Evolutionary conservation across 2,888 invertebrate genomes (phyloP).

Genomic region (Hipparchia sbordonii): DNA sequence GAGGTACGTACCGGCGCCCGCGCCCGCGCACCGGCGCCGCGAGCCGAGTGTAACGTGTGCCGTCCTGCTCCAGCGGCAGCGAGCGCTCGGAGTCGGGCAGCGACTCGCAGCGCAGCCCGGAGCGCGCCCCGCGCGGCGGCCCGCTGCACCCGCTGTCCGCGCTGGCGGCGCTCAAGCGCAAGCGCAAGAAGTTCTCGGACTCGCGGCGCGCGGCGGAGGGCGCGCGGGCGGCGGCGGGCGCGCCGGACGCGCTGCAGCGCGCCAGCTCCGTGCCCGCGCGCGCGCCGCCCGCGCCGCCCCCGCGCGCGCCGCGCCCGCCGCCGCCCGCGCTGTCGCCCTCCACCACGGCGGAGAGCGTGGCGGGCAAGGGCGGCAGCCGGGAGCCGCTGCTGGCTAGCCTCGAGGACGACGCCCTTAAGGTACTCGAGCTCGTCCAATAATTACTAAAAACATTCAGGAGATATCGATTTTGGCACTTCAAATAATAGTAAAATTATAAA

Average conservation of each 20-base stretch:
- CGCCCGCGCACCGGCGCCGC: too few relatives aligned
- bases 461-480: too few relatives aligned
- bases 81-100: conserved; percentile 88
- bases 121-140: conserved; percentile 57
- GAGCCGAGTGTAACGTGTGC: too few relatives aligned
- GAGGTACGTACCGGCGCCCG: conserved; percentile 53
- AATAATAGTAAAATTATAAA: too few relatives aligned
- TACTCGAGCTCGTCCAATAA: conserved; percentile 31
- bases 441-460: too few relatives aligned
- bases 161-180: conserved; percentile 89
- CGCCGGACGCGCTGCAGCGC: conserved; percentile 54
- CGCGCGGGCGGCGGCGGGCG: conserved; percentile 48
- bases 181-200: conserved; percentile 92
- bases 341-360: conserved; percentile 38
- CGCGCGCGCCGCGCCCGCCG: conserved; percentile 53
- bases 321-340: conserved; percentile 47
- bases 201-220: conserved; percentile 83
- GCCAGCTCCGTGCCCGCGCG: conserved; percentile 70
- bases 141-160: conserved; percentile 81
- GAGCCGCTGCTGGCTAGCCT: conserved; percentile 85
- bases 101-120: conserved; percentile 87
- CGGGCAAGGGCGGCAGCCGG: conserved; percentile 73
- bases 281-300: conserved; percentile 57
- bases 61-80: conserved; percentile 63
- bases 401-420: conserved; percentile 77